Percentiles rank a stretch among this genome's conserved stretches.
Evolutionary conservation across 2,797 vertebrate species (phyloP).

Genomic region (Podarcis siculus): DNA sequence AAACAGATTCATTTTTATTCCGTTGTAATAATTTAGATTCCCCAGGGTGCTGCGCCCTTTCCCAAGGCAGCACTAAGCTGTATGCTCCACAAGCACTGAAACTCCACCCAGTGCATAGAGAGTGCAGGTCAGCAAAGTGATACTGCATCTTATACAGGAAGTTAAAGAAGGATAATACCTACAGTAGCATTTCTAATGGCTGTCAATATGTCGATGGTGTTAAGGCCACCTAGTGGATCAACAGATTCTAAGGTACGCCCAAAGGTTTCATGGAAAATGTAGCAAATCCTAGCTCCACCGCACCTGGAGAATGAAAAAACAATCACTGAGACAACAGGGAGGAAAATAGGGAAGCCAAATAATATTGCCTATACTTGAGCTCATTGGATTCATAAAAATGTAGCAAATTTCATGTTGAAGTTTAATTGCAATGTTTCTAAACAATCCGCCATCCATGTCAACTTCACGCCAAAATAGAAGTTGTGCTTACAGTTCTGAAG

Average conservation of each 20-base stretch:
- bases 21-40: too few relatives aligned
- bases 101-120: background rate
- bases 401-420: background rate
- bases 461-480: background rate
- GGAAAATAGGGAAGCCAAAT: background rate
- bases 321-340: background rate
- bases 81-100: background rate
- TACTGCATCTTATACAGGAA: background rate
- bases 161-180: constrained; percentile 67
- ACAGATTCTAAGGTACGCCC: constrained; percentile 97
- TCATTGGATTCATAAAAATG: background rate
- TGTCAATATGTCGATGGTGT: constrained; percentile 96
- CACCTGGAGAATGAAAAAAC: constrained; percentile 83
- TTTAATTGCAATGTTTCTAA: background rate
- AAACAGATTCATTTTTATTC: background rate
- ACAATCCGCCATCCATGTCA: background rate
- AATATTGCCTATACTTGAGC: background rate
- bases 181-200: constrained; percentile 98
- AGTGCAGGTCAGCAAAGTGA: background rate
- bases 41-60: too few relatives aligned
- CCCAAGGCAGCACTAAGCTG: background rate
- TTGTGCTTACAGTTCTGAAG: constrained; percentile 93
- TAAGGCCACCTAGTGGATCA: constrained; percentile 96
- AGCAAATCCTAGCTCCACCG: constrained; percentile 97
- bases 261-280: constrained; percentile 99